Conservation (phyloP, 2,888 invertebrate genomes). For the Netelia virgata region DNA sequence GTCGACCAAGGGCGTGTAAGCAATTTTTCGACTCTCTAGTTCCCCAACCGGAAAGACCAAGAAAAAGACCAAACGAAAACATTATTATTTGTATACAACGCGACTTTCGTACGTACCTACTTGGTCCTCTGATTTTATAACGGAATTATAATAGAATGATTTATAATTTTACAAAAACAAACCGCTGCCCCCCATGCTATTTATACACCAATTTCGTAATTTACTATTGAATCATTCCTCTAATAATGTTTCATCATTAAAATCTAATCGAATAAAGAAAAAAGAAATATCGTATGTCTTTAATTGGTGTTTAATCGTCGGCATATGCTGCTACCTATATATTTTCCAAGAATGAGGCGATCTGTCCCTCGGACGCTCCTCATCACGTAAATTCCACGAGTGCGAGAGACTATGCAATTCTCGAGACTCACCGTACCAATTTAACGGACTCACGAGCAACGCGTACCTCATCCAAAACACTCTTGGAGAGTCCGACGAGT, state of each 20-base stretch:
- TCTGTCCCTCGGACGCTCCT: background rate
- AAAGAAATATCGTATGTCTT: background rate
- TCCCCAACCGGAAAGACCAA: background rate
- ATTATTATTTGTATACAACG: background rate
- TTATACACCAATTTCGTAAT: too few relatives aligned
- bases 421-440: slow-evolving; percentile 62
- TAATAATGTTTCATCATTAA: too few relatives aligned
- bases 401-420: slow-evolving; percentile 59
- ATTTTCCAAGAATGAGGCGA: background rate
- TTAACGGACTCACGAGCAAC: slow-evolving; percentile 63
- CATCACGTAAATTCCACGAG: slow-evolving; percentile 44
- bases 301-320: background rate
- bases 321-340: background rate
- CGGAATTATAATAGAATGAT: too few relatives aligned
- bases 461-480: slow-evolving; percentile 37
- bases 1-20: background rate
- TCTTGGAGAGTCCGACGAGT: background rate
- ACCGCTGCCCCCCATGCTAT: too few relatives aligned
- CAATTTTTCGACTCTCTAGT: slow-evolving; percentile 15
- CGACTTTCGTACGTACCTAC: too few relatives aligned
- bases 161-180: too few relatives aligned
- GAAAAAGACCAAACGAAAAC: background rate
- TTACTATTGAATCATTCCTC: too few relatives aligned
- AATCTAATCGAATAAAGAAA: background rate
- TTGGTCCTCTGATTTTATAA: too few relatives aligned